A percentile compares a stretch with the other conserved stretches of the same genome.
These are phyloP conservation scores for Oedothorax gibbosus DNA, from an alignment of 1,140 invertebrate genomes.

Conservation along the genomic window DNA sequence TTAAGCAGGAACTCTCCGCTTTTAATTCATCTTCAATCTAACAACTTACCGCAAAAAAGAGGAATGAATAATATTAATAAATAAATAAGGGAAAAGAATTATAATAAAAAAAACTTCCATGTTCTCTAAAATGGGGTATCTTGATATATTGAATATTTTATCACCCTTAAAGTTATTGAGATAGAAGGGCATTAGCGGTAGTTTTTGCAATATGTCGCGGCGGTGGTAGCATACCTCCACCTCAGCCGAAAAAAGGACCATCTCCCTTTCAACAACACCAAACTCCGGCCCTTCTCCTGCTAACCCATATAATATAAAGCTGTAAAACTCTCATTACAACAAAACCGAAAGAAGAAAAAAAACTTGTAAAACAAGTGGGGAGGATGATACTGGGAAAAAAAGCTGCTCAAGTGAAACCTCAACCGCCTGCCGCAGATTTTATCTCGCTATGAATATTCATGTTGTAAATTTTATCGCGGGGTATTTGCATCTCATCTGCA, in stretches of 20 bases:
- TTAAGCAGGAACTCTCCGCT: neutral
- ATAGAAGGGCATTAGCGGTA: conserved; percentile 54
- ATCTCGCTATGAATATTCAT: conserved; percentile 58
- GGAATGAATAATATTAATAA: conserved; percentile 30
- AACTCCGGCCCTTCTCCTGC: too few species aligned
- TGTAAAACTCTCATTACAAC: conserved; percentile 58
- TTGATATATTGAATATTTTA: conserved; percentile 60
- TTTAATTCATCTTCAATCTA: conserved; percentile 37
- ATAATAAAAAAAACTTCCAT: neutral
- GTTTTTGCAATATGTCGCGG: conserved; percentile 57
- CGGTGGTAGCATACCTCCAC: neutral
- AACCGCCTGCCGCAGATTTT: conserved; percentile 48
- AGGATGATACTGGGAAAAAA: conserved; percentile 4
- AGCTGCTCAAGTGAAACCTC: conserved; percentile 1
- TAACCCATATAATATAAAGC: conserved; percentile 41
- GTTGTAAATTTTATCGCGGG: conserved; percentile 41
- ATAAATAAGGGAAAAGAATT: neutral
- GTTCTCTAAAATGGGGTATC: conserved; percentile 49
- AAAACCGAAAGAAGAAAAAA: conserved; percentile 1
- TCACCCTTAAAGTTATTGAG: conserved; percentile 59
- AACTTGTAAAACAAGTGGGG: conserved; percentile 1
- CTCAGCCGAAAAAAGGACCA: too few species aligned
- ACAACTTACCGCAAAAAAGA: neutral
- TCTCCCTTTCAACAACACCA: too few species aligned
- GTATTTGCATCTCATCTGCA: conserved; percentile 59